Evolutionary conservation across 2,797 vertebrate genomes (phyloP).

Genomic region (Dipus sagitta): DNA sequence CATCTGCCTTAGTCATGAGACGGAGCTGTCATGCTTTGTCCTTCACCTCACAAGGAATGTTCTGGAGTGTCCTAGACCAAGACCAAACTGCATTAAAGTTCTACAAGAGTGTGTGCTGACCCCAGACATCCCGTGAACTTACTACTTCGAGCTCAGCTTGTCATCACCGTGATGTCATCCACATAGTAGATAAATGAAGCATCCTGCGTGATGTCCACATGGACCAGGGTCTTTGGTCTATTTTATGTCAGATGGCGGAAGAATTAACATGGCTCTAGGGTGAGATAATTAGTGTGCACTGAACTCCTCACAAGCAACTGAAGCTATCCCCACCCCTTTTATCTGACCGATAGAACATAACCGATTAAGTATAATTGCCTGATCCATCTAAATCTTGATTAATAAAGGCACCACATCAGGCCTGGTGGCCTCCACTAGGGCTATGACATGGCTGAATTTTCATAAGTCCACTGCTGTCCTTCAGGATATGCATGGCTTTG

Average conservation of each 20-base stretch:
- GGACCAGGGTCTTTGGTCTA: background rate
- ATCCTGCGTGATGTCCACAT: background rate
- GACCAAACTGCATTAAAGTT: background rate
- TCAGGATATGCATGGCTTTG: no score
- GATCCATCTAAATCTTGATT: no score
- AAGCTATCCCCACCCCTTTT: background rate
- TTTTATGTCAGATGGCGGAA: background rate
- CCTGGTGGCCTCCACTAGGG: no score
- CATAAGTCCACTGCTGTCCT: no score
- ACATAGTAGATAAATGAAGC: fast-evolving
- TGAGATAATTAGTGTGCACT: no score
- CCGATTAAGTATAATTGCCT: background rate
- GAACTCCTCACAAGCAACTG: no score
- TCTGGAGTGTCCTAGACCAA: background rate
- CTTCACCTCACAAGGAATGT: background rate
- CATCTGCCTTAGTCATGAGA: background rate
- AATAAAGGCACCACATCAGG: no score
- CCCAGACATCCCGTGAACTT: background rate
- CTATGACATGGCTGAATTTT: no score
- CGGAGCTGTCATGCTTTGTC: background rate
- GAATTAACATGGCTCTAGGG: background rate
- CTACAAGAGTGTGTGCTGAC: background rate
- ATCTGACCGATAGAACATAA: background rate
- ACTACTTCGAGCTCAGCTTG: background rate
- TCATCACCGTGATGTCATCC: background rate